Base-by-base conservation (phyloP, 2,888 invertebrate genomes). In the Tuberolachnus salignus region DNA sequence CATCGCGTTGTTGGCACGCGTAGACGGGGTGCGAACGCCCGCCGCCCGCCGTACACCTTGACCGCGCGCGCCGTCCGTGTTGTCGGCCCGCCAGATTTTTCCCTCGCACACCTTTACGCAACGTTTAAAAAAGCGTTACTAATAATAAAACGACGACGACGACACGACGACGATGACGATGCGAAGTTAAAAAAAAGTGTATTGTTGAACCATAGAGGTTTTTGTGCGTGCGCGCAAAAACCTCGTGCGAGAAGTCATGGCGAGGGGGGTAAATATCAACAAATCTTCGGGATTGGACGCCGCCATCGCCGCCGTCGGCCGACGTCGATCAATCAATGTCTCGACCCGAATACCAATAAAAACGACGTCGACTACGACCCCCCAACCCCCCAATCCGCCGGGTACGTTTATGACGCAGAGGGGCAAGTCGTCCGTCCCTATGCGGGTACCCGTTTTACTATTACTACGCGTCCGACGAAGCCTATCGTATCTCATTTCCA, bases 261-360 rank as follows among this genome's bases (percentile, higher is more conserved):
- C 6, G 34, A 4, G 34, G 34, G 51, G 23, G 26, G 46, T 53
- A 73, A 72, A 61, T 63, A 73, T 73, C 63, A 53, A 74, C 73
- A 74, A 74, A 74, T 64, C 63, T 74, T 64, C 53, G 51, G 13
- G 64, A 64, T 74, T 23, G 63, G 63, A 51, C 51, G 19, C 10
- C 9, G 8, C 13, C 9, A 1, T 8, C 2, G 8, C 16, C 53
- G 55, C 10, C 34, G 61, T 14, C 42, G 73, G 66, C 55, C 19
- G 57, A 55, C 55, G 49, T 67, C 78, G 69, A 78, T 78, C 78
- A 78, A 78, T 78, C 78, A 69, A 42, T 49, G 78, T 78, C n/a
- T n/a, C 78, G 66, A 59, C 67, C 69, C 59, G 42, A 78, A 75
- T 75, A 66, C 78, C 59, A 57, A 59, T 74, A 74, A 74, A 73